phyloP scores from a whole-genome alignment of 2,113 vertebrate species.

The Coregonus clupeaformis region DNA sequence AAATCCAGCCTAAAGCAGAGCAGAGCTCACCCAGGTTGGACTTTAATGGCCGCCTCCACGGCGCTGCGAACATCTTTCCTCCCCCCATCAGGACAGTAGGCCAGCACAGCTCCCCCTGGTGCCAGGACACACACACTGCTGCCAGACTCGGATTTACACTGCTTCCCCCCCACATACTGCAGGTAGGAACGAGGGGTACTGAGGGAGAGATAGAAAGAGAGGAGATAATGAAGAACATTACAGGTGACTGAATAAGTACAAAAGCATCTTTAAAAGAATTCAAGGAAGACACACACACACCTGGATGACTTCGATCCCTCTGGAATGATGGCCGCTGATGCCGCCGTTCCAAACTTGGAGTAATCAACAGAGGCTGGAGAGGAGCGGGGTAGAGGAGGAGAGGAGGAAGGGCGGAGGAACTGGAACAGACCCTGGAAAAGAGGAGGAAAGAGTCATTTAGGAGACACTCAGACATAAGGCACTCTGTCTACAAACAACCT shows the following conservation, averaged over 20 bases:
- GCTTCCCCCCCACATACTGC: slow-evolving; percentile 77
- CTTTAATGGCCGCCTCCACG: slow-evolving; percentile 80
- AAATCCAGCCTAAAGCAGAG: background rate
- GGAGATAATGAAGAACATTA: background rate
- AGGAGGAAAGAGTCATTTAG: background rate
- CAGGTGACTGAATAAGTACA: background rate
- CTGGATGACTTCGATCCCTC: slow-evolving; percentile 50
- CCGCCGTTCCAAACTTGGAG: slow-evolving; percentile 67
- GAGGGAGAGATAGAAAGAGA: background rate
- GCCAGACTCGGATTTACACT: slow-evolving; percentile 78
- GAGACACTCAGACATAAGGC: no score
- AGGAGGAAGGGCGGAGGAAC: slow-evolving; percentile 67
- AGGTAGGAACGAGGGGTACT: slow-evolving; percentile 75
- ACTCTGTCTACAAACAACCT: no score
- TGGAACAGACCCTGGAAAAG: slow-evolving; percentile 81
- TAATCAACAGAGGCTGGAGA: slow-evolving; percentile 65
- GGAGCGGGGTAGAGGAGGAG: slow-evolving; percentile 32
- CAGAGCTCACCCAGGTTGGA: slow-evolving; percentile 76
- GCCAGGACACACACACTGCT: slow-evolving; percentile 72
- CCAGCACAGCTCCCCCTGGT: slow-evolving; percentile 62
- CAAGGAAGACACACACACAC: slow-evolving; percentile 47
- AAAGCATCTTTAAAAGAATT: no score
- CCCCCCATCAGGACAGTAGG: slow-evolving; percentile 80
- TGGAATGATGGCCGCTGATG: slow-evolving; percentile 49
- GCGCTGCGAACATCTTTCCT: slow-evolving; percentile 82